These are phyloP conservation scores for Condylostylus longicornis DNA, from an alignment of 1,140 invertebrate species.

Conservation along the genomic window DNA sequence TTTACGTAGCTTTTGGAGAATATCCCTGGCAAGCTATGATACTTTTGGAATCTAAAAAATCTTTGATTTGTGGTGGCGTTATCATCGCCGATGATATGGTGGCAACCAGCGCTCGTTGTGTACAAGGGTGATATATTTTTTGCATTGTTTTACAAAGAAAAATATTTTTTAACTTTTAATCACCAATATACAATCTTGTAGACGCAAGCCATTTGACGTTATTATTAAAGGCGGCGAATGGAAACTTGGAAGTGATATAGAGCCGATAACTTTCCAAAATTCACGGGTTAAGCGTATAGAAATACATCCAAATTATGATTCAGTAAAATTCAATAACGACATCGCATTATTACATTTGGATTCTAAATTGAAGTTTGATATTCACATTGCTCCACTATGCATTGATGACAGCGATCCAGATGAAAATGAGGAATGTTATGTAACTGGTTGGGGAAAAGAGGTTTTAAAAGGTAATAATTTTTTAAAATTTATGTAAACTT, in stretches of 20 bases:
- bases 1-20: too few relatives aligned
- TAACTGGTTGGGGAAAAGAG: slow-evolving; percentile 68
- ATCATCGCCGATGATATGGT: slow-evolving; percentile 28
- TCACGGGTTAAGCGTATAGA: slow-evolving; percentile 51
- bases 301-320: slow-evolving; percentile 53
- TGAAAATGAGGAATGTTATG: slow-evolving; percentile 46
- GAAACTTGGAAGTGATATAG: slow-evolving; percentile 65
- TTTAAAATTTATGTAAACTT: slow-evolving; percentile 11
- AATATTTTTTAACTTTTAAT: not conserved
- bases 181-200: slow-evolving; percentile 1
- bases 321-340: slow-evolving; percentile 47
- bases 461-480: slow-evolving; percentile 24
- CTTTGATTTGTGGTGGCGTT: slow-evolving; percentile 28
- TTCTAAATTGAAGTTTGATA: slow-evolving; percentile 41
- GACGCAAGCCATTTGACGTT: slow-evolving; percentile 35
- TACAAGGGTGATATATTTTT: slow-evolving; percentile 46
- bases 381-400: slow-evolving; percentile 61
- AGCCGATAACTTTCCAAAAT: slow-evolving; percentile 63
- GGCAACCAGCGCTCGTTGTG: slow-evolving; percentile 27
- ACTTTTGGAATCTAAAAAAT: slow-evolving; percentile 24
- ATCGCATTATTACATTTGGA: slow-evolving; percentile 54
- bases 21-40: slow-evolving; percentile 32
- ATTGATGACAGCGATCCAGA: slow-evolving; percentile 36
- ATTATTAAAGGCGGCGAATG: slow-evolving; percentile 70
- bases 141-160: not conserved